Base-by-base conservation (phyloP, 1,140 invertebrate species). In the Scaptomyza montana region DNA sequence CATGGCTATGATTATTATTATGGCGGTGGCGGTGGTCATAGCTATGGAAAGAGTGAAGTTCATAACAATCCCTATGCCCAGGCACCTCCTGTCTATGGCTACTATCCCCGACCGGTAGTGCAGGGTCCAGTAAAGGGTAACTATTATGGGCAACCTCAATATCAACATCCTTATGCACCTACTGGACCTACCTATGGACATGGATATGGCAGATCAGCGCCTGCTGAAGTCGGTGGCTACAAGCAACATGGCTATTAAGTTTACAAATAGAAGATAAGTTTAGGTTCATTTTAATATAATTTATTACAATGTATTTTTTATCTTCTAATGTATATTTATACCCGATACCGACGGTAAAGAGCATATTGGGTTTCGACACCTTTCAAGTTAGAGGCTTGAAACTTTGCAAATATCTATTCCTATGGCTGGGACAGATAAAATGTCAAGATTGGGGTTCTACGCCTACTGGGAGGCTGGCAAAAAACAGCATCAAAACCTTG, bases 1-100 rank as follows among this genome's bases (percentile, higher is more conserved):
- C 78, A 82, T 6, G 82, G 81, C 43, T 85, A 86, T 39, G 73
- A 90, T 12, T 86, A 90, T 6, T 71, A 82, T 41, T 90, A 89
- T 5, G 86, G 21, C 21, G 21, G 21, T 8, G 86, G 78, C 0
- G 51, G 69, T 30, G 73, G 50, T 3, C 63, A 81, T 12, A 59
- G 45, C 1, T 61, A 80, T 46, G 71, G 63, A 13, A 67, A 70
- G 10, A 30, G 49, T 9, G 55, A 19, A 2, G n/a, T 19, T 5
- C 39, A 16, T 25, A 46, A 39, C 19, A 41, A 13, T 50, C 60
- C 49, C 47, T 67, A 67, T 43, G 33, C n/a, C 0, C 64, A 50
- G 7, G 54, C 67, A 1, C 49, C 63, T 5, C 47, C 39, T 21
- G 67, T 13, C 12, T 67, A 80, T 39, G 68, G 49, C n/a, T 76